Base-by-base conservation (phyloP, 1,140 invertebrate genomes). In the Rhagoletis zephyria region DNA sequence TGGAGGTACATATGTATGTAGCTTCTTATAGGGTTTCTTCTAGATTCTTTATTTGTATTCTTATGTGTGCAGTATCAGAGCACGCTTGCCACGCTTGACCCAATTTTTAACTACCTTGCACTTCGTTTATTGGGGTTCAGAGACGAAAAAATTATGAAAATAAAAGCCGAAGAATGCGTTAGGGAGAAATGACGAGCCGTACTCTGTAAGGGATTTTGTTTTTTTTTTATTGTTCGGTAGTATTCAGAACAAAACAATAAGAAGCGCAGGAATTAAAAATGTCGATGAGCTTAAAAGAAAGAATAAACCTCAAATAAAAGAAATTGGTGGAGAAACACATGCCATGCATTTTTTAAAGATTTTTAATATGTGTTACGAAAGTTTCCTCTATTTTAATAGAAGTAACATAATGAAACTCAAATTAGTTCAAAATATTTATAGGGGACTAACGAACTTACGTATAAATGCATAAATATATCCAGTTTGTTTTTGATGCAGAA, bases 91-190 rank as follows among this genome's bases (percentile, higher is more conserved):
- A 81, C 74, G 74, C 48, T 51, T 81, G 74, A 81, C 74, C 74
- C 56, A 81, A 81, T 81, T 81, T 81, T 81, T 81, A 81, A 51
- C 74, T 81, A 81, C 48, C 74, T 81, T 81, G 48, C 74, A 63
- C 61, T 63, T 14, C 61, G 0, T 63, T 63, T 14, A 81, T 56
- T 81, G 74, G 16, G 45, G 45, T 81, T 81, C 51, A 19, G 16
- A 81, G 74, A 56, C 51, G 51, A 7, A 10, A 5, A 56, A 7
- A 56, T 56, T 3, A 56, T 48, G n/a, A 45, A 81, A 19, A 59
- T 19, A 30, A 81, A 51, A 42, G 45, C 48, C 45, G 56, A 81
- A 81, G 74, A 81, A 81, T 81, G 74, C 48, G 7, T 1, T 81
- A 30, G 74, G 74, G 74, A 30, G 70, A 56, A 81, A 45, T 19